Evolutionary conservation across 2,888 invertebrate genomes (phyloP).

Genomic region (Notocelia uddmanniana): DNA sequence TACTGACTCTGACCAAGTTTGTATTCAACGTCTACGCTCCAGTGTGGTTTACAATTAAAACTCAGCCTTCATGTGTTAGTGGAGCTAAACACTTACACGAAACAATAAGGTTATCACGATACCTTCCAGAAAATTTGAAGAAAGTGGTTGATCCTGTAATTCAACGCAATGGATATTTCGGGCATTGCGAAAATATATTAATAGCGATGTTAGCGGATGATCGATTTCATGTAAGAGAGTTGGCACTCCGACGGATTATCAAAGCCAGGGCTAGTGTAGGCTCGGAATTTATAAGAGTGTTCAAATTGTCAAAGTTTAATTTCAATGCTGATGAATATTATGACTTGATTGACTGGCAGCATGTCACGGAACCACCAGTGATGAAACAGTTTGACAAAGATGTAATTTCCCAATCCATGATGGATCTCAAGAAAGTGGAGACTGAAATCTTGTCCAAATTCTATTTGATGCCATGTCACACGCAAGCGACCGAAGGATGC

Average conservation of each 20-base stretch:
- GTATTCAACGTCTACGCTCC: slow-evolving; percentile 31
- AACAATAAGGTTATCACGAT: not conserved
- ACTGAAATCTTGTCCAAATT: slow-evolving; percentile 22
- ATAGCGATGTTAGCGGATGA: slow-evolving; percentile 3
- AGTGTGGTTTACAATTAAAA: slow-evolving; percentile 40
- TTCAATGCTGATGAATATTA: slow-evolving; percentile 29
- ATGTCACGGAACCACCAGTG: slow-evolving; percentile 34
- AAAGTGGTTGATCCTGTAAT: slow-evolving; percentile 1
- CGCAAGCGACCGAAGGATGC: slow-evolving; percentile 39
- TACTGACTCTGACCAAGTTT: slow-evolving; percentile 22
- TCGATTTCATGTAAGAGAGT: slow-evolving; percentile 20
- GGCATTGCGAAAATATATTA: not conserved
- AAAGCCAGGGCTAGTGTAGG: slow-evolving; percentile 4
- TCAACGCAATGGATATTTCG: slow-evolving; percentile 3
- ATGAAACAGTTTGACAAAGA: slow-evolving; percentile 13
- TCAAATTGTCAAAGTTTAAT: slow-evolving; percentile 22
- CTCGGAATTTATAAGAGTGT: slow-evolving; percentile 12
- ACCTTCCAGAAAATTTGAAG: not conserved
- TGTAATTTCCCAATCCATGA: not conserved
- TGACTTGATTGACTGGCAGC: slow-evolving; percentile 42
- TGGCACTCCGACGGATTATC: slow-evolving; percentile 27
- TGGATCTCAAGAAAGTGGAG: slow-evolving; percentile 7
- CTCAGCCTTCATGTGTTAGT: slow-evolving; percentile 1
- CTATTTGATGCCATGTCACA: slow-evolving; percentile 36
- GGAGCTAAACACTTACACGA: slow-evolving; percentile 6